Conservation (phyloP, 2,797 vertebrate genomes). For the Sternotherus odoratus region DNA sequence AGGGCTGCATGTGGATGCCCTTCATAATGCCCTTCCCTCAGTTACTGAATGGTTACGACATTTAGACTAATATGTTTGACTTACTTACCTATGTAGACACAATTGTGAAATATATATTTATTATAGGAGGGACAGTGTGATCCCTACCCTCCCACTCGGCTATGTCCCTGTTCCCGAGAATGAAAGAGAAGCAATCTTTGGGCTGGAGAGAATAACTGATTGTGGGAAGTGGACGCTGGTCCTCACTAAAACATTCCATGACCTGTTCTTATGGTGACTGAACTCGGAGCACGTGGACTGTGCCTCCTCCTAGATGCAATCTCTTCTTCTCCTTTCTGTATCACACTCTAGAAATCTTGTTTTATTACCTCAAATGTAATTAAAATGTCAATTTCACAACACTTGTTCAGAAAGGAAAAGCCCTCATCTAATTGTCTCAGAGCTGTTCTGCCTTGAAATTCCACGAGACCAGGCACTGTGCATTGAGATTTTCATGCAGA, state of each 20-base stretch:
- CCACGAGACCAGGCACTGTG: neutral
- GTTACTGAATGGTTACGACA: neutral
- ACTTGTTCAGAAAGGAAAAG: neutral
- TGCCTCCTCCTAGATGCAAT: too few relatives aligned
- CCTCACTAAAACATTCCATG: neutral
- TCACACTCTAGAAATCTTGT: too few relatives aligned
- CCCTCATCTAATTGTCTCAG: neutral
- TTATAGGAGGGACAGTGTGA: too few relatives aligned
- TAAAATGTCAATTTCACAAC: neutral
- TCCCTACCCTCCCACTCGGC: neutral
- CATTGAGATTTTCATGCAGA: neutral
- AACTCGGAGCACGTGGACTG: neutral
- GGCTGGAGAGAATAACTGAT: neutral
- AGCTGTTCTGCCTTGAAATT: neutral
- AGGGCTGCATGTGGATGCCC: neutral
- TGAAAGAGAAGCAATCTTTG: neutral
- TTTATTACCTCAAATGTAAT: neutral
- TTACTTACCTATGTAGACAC: neutral
- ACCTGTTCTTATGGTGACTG: neutral
- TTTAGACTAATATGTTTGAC: neutral
- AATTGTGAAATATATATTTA: neutral
- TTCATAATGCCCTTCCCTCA: neutral
- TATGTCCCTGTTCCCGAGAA: neutral
- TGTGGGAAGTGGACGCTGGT: neutral
- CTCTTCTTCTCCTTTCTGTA: neutral